Conservation (phyloP, 2,113 vertebrate species). For the Eidolon helvum region DNA sequence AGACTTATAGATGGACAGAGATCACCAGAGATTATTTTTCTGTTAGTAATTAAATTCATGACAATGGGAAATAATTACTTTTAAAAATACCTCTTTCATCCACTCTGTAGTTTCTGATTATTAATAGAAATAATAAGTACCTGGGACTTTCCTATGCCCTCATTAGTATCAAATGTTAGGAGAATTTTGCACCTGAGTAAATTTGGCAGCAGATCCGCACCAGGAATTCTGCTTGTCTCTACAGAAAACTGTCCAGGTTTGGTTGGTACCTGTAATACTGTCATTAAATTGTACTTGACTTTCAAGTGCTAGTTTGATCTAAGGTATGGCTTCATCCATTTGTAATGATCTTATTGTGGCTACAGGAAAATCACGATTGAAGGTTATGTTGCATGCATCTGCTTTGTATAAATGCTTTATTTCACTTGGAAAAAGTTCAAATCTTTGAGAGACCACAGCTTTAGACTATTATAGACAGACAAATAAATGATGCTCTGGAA, state of each 20-base stretch:
- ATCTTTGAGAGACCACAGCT: neutral
- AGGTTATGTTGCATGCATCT: neutral
- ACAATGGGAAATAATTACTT: neutral
- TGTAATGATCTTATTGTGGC: neutral
- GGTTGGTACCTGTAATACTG: neutral
- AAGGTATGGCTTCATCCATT: neutral
- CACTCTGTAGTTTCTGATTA: neutral
- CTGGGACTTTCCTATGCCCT: neutral
- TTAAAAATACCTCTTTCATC: neutral
- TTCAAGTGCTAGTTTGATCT: neutral
- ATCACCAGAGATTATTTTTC: neutral
- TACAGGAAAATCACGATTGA: neutral
- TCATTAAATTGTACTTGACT: neutral
- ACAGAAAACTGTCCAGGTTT: neutral
- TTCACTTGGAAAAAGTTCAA: slow-evolving; percentile 46
- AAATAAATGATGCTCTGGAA: slow-evolving; percentile 38
- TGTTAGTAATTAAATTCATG: neutral
- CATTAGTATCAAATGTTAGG: neutral
- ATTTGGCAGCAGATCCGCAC: neutral
- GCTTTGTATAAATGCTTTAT: slow-evolving; percentile 51
- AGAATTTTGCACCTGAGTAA: neutral
- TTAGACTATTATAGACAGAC: slow-evolving; percentile 33
- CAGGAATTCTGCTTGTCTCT: neutral
- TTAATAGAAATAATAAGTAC: neutral
- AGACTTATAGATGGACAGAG: neutral